Evolutionary conservation across 1,140 invertebrate species (phyloP).

Genomic region (Drosophila parvula): DNA sequence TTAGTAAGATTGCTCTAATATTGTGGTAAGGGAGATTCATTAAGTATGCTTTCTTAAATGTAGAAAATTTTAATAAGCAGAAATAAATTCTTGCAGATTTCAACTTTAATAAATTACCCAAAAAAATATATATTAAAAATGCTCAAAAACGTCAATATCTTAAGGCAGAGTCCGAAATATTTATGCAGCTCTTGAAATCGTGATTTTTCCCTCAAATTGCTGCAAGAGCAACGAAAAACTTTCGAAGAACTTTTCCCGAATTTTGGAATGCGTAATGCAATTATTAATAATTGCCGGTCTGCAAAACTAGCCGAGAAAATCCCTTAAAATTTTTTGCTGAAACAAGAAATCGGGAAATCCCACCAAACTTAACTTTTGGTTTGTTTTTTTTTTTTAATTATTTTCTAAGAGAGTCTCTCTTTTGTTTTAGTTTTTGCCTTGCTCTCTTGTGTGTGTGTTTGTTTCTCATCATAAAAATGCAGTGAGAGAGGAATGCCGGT

Average conservation of each 20-base stretch:
- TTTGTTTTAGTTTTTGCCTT: not conserved
- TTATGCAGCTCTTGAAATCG: not conserved
- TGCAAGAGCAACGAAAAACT: not conserved
- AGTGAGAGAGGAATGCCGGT: conserved; percentile 60
- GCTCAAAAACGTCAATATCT: not conserved
- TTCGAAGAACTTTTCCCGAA: not conserved
- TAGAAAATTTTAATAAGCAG: not conserved
- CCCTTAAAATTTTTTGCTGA: conserved; percentile 14
- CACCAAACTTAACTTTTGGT: conserved; percentile 1
- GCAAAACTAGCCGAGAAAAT: conserved; percentile 6
- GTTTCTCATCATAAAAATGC: conserved; percentile 12
- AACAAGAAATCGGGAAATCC: conserved; percentile 33
- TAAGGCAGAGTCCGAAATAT: too few species aligned
- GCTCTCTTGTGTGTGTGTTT: conserved; percentile 13
- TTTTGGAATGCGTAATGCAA: conserved; percentile 19
- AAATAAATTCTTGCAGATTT: too few species aligned
- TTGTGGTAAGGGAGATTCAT: not conserved
- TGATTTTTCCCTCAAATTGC: conserved; percentile 3
- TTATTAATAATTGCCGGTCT: conserved; percentile 12
- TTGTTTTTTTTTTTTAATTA: not conserved
- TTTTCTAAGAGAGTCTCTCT: conserved; percentile 26
- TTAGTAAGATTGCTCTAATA: not conserved
- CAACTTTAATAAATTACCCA: not conserved
- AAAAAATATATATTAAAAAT: not conserved
- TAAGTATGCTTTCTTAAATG: not conserved